These are phyloP conservation scores for Zhuqinia jingwanae DNA, from an alignment of 2,888 invertebrate species.

Conservation along the genomic window DNA sequence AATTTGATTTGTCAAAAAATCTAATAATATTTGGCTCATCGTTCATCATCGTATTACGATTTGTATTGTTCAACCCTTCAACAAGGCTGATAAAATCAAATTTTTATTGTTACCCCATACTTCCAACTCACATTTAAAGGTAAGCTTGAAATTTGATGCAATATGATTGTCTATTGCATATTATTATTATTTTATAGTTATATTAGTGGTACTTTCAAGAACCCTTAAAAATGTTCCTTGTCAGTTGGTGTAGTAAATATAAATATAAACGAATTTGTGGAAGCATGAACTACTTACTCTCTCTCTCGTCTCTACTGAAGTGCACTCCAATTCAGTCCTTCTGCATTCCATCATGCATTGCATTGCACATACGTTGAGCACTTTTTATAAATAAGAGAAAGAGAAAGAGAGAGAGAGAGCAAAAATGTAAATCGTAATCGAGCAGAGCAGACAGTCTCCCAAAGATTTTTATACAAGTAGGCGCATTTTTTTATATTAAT, in stretches of 20 bases:
- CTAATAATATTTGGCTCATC: slow-evolving; percentile 20
- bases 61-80: slow-evolving; percentile 58
- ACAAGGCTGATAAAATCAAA: slow-evolving; percentile 42
- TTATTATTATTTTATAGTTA: background rate
- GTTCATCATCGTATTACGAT: slow-evolving; percentile 10
- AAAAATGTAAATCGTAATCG: slow-evolving; percentile 29
- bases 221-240: background rate
- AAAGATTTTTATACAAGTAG: slow-evolving; percentile 23
- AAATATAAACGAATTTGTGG: background rate
- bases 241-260: background rate
- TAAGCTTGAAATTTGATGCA: slow-evolving; percentile 40
- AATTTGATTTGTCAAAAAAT: slow-evolving; percentile 13
- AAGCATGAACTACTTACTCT: background rate
- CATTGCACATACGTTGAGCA: background rate
- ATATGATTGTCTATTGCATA: slow-evolving; percentile 8
- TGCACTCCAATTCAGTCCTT: background rate
- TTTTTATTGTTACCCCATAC: slow-evolving; percentile 47
- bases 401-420: no score
- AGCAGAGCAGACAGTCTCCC: slow-evolving; percentile 22
- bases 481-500: slow-evolving; percentile 33
- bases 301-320: background rate
- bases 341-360: slow-evolving; percentile 32
- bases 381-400: no score
- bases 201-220: slow-evolving; percentile 3
- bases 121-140: slow-evolving; percentile 54